Base-by-base conservation (phyloP, 2,888 invertebrate species). In the Apotomis turbidana region DNA sequence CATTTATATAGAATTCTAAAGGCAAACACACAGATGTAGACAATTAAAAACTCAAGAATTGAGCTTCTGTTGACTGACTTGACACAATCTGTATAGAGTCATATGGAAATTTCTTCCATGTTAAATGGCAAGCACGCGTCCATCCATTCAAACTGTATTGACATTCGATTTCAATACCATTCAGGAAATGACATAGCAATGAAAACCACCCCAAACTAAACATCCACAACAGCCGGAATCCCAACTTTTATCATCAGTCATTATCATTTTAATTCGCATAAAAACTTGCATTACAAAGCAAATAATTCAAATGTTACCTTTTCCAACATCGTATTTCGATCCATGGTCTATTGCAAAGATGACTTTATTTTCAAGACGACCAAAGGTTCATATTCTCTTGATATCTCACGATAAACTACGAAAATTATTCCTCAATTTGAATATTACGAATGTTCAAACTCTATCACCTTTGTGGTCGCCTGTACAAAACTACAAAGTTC, bases 401-500 rank as follows among this genome's bases (percentile, higher is more conserved):
- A n/a, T 5, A 64, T 0, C 1, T n/a, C 15, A 27, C 10, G 3
- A 57, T 66, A 3, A 27, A 54, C 44, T 46, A 27, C 12, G 27
- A 46, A 46, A 66, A 66, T 66, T 66, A 66, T 66, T n/a, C 46
- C 46, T 13, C 36, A n/a, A 66, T 68, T 68, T 68, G 67, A 68
- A 68, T 68, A 68, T 68, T 63, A 63, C 63, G 52, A 72, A 77
- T 79, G 70, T 55, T 44, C 54, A 15, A 78, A 75, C 55, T 44
- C 54, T 15, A 78, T 75, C 81, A 78, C 83, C 80, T 85, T 84
- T 87, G 85, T 83, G 71, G 75, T 55, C 76, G 84, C 84, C 79
- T 83, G 83, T 87, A 88, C 85, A 77, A 78, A 82, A 76, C 73
- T 74, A 76, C 74, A 77, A 79, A 85, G 90, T 87, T 90, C 90